Base-by-base conservation (phyloP, 2,888 invertebrate genomes). In the Ormyrus nitidulus region DNA sequence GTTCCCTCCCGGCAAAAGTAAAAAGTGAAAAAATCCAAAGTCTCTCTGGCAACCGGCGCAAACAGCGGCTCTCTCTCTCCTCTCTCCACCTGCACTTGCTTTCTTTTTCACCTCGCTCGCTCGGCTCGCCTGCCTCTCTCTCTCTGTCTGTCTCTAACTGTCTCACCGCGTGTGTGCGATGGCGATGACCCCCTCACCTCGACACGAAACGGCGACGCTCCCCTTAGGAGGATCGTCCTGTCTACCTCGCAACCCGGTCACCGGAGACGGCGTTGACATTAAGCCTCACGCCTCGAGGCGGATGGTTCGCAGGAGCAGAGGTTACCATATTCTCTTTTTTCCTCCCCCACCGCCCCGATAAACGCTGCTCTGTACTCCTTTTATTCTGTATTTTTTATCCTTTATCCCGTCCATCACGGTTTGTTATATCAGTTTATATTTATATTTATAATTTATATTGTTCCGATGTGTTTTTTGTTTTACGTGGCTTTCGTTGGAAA, bases 171-270 rank as follows among this genome's bases (percentile, higher is more conserved):
- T 34, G 59, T 6, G 59, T 13, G 59, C 10, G 59, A 56, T 51
- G 61, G 10, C 19, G 53, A 71, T 62, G 54, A 61, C 53, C 77
- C 34, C 34, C 34, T 34, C 34, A 34, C 34, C 34, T 34, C 34
- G 34, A 34, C 34, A 34, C 34, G 34, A 82, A 80, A 64, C 75
- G 80, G 54, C 51, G 44, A 48, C 65, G 85, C 84, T 84, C 84
- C 85, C 86, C 34, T 87, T 88, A 90, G 90, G 89, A 87, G 88
- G 89, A 86, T 85, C 85, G 82, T 88, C 89, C 72, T 69, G 81
- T 81, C 87, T 93, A 92, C 92, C 92, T 91, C 92, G 93, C 92
- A 93, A 93, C 88, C 93, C 93, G 86, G 93, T 93, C 91, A 93
- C 93, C 86, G 93, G 93, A 88, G 93, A 93, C 88, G 93, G 93